phyloP scores from a whole-genome alignment of 2,797 vertebrate genomes.

The Choloepus didactylus region DNA sequence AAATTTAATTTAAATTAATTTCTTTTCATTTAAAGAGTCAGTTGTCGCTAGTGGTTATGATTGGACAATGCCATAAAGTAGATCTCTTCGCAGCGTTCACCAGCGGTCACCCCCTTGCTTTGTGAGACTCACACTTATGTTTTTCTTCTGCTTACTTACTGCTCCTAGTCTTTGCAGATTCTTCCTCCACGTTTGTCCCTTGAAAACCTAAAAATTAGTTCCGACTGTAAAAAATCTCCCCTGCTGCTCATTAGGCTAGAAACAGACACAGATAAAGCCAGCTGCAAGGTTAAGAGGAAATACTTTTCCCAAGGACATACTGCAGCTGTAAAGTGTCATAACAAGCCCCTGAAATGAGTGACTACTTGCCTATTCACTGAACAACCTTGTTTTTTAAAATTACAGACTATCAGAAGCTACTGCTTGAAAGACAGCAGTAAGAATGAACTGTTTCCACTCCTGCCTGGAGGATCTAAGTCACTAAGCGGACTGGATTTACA shows the following conservation, averaged over 20 bases:
- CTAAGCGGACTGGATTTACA: slow-evolving; percentile 32
- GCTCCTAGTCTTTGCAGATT: background rate
- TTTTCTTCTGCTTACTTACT: background rate
- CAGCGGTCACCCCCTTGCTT: background rate
- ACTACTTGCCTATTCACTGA: slow-evolving; percentile 39
- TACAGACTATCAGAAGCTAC: slow-evolving; percentile 11
- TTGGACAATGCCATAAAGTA: background rate
- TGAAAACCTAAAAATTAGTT: slow-evolving; percentile 60
- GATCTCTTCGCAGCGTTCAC: background rate
- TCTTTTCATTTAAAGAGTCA: slow-evolving; percentile 44
- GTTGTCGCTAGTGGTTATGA: background rate
- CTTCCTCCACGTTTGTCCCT: background rate
- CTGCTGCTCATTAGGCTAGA: slow-evolving; percentile 2
- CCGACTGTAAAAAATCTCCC: slow-evolving; percentile 18
- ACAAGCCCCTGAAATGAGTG: background rate
- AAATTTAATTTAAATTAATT: background rate
- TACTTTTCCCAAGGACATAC: slow-evolving; percentile 44
- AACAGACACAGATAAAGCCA: slow-evolving; percentile 38
- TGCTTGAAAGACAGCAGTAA: slow-evolving; percentile 37
- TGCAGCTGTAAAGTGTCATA: slow-evolving; percentile 47
- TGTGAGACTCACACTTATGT: background rate
- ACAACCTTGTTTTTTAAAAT: slow-evolving; percentile 65
- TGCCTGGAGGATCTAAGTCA: background rate
- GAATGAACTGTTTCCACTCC: background rate
- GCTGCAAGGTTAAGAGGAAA: slow-evolving; percentile 29